Evolutionary conservation across 2,113 vertebrate species (phyloP), one percentile per base, ranked within the genome.

Genomic region (Sinocyclocheilus maitianheensis): DNA sequence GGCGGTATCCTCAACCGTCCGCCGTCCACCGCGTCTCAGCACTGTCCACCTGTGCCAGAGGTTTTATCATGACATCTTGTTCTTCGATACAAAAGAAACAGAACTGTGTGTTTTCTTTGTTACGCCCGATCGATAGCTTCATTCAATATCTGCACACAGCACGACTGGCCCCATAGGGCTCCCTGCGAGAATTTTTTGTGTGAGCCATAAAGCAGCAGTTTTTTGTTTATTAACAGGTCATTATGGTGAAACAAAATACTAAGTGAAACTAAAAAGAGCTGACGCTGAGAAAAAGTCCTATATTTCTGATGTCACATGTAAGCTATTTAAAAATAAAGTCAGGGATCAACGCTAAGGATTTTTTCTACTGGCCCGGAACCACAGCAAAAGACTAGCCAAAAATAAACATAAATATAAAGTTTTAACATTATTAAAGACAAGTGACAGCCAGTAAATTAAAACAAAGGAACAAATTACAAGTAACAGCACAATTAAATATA

Each of bases 101-200:
- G 58, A 37, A 83, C 55, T 83, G 24, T 72, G 83, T 69, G 55
- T 62, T 84, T 58, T 85, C 85, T 82, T 89, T 82, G 74, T 83
- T 53, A 75, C 26, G n/a, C 24, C 11, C 69, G 88, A 86, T 89
- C 85, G 80, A 83, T 89, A 77, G 65, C 9, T 51, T 79, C 20
- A 72, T 84, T 55, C 82, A 84, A 63, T 55, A 81, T 84, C 58
- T 74, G 83, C 26, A 81, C 60, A 60, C 67, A 81, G 76, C 37
- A 75, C 58, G 81, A 62, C 14, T 71, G 53, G 37, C 30, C n/a
- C n/a, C 62, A 10, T 51, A 63, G 72, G 76, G 40, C 43, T 75
- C 2, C 37, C 81, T 76, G 24, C 43, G 46, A 63, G 67, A 48
- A 51, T 30, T 77, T 62, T 22, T 12, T 40, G 53, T 63, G 30